Base-by-base conservation (phyloP, 2,888 invertebrate genomes). In the Dromius quadrimaculatus region DNA sequence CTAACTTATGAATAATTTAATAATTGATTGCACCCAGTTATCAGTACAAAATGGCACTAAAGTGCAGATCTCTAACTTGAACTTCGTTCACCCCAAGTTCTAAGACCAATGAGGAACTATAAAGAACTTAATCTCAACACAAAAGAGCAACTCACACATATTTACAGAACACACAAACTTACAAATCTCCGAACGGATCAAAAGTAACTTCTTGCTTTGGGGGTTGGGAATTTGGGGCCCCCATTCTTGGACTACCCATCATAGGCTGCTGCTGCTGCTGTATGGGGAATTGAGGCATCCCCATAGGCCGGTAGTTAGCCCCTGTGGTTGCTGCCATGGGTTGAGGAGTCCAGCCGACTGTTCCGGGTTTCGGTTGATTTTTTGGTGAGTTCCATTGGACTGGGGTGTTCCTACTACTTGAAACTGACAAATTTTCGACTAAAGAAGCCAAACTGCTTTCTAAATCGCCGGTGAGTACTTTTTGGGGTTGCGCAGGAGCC, bases 371-470 rank as follows among this genome's bases (percentile, higher is more conserved):
- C 75, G 94, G 93, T 74, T 85, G 83, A 75, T 85, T 86, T 76
- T 86, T 86, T 0, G 86, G 86, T 71, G 94, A 94, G 83, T 91
- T 94, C 94, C 94, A 94, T 85, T 94, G 93, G 85, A 92, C 88
- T 78, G 86, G 85, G 32, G 87, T 87, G 43, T 87, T 83, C 4
- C 87, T 87, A 73, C 89, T 90, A 59, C 84, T 82, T 85, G 94
- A 94, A 81, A 95, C 95, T 77, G 91, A 89, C 77, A 98, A 87
- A 84, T 97, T 97, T 84, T 97, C 95, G 73, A 96, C 97, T 76
- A 98, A 86, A 74, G 93, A 93, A 72, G 96, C 95, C 73, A 98
- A 89, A 76, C 96, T 97, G 75, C 94, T 93, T 82, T 98, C 97
- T 81, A 98, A 85, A 83, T 97, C 97, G 62, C 95, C 95, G 11